Conservation (phyloP, 2,797 vertebrate species). For the Helostoma temminkii region DNA sequence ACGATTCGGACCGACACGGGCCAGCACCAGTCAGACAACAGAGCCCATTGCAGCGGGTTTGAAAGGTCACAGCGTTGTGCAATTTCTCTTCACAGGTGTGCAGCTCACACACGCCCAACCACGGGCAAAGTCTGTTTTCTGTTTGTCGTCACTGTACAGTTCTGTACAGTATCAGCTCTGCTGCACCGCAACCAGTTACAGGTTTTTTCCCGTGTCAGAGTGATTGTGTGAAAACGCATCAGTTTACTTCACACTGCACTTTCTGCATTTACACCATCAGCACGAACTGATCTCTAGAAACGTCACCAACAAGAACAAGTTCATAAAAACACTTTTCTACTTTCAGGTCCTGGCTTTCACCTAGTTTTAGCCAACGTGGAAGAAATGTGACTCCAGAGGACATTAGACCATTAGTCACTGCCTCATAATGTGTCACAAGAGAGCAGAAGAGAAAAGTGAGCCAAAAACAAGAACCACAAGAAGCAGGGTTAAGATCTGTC, state of each 20-base stretch:
- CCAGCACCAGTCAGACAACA: constrained; percentile 5
- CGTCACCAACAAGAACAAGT: too few relatives aligned
- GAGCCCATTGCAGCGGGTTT: constrained; percentile 17
- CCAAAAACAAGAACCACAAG: too few relatives aligned
- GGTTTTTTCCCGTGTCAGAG: not conserved
- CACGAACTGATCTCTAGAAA: too few relatives aligned
- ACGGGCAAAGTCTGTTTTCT: constrained; percentile 50
- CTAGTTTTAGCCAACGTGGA: too few relatives aligned
- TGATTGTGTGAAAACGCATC: not conserved
- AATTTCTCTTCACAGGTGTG: constrained; percentile 48
- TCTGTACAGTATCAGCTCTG: not conserved
- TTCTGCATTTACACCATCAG: too few relatives aligned
- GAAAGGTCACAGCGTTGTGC: constrained; percentile 70
- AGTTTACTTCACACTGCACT: too few relatives aligned
- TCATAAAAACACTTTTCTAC: too few relatives aligned
- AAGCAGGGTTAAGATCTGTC: constrained; percentile 15
- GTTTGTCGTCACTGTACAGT: constrained; percentile 6
- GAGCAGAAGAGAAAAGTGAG: not conserved
- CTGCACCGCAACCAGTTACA: not conserved
- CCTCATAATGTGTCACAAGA: too few relatives aligned
- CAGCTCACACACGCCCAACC: constrained; percentile 42
- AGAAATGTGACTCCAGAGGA: too few relatives aligned
- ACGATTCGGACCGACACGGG: constrained; percentile 6
- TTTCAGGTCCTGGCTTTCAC: too few relatives aligned
- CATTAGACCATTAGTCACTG: too few relatives aligned